A percentile compares a stretch with the other conserved stretches of the same genome.
phyloP scores from a whole-genome alignment of 2,113 vertebrate genomes.

The Catharus fuscescens region DNA sequence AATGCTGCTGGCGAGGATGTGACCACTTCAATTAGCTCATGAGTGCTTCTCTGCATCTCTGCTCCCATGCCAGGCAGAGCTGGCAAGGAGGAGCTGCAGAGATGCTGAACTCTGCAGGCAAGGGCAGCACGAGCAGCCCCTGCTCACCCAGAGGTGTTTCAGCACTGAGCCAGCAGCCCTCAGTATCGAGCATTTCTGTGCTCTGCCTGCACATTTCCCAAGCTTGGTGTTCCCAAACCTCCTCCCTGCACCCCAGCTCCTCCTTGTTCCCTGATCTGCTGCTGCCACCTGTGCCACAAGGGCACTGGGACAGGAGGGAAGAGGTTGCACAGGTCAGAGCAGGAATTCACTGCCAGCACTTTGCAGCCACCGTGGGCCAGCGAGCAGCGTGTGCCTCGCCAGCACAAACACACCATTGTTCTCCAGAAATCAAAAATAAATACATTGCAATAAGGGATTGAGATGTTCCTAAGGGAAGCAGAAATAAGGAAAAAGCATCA shows the following conservation, averaged over 20 bases:
- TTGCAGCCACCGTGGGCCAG: background rate
- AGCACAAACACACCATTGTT: background rate
- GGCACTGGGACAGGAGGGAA: background rate
- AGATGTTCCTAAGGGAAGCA: background rate
- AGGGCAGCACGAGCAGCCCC: background rate
- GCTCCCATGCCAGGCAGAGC: background rate
- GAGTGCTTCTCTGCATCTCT: background rate
- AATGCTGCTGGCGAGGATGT: background rate
- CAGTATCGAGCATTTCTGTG: background rate
- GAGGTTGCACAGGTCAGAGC: background rate
- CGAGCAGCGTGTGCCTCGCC: accelerated
- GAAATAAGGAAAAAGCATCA: background rate
- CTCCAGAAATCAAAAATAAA: background rate
- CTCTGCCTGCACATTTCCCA: background rate
- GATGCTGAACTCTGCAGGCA: background rate
- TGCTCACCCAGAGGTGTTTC: background rate
- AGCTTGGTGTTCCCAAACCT: background rate
- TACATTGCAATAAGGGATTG: background rate
- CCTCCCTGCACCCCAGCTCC: background rate
- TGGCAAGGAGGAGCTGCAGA: background rate
- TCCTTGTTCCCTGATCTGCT: background rate
- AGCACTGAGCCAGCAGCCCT: background rate
- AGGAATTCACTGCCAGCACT: background rate
- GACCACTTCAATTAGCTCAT: conserved; percentile 28
- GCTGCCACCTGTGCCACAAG: background rate